Conservation (phyloP, 1,140 invertebrate species). For the Steinernema khuongi region DNA sequence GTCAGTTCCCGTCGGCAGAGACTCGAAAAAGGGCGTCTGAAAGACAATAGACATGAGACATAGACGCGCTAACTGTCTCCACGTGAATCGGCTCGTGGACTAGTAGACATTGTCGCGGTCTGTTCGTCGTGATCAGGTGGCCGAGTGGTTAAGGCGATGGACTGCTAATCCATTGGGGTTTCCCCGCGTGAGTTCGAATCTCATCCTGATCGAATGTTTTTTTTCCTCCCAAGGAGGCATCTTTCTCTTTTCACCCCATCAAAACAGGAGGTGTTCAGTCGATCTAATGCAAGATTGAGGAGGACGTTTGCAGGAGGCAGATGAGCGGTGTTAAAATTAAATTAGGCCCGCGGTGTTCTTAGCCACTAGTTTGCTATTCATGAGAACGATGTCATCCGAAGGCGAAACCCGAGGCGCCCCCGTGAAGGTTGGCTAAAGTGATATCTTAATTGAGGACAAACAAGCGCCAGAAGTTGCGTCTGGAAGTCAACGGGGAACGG, state of each 20-base stretch:
- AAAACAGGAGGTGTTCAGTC: neutral
- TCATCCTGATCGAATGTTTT: slow-evolving; percentile 50
- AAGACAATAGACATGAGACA: neutral
- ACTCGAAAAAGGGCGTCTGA: neutral
- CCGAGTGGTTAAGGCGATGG: slow-evolving; percentile 57
- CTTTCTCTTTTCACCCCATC: neutral
- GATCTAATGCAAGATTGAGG: neutral
- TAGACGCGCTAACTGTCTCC: neutral
- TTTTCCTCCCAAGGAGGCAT: neutral
- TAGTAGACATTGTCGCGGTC: neutral
- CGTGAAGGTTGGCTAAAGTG: too few relatives aligned
- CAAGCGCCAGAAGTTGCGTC: too few relatives aligned
- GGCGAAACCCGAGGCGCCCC: too few relatives aligned
- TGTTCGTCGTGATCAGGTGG: slow-evolving; percentile 38
- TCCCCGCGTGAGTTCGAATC: slow-evolving; percentile 56
- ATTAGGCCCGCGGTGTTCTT: too few relatives aligned
- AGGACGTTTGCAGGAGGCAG: too few relatives aligned
- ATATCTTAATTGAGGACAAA: too few relatives aligned
- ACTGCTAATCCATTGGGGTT: slow-evolving; percentile 57
- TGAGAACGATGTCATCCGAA: too few relatives aligned
- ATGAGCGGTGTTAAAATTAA: too few relatives aligned
- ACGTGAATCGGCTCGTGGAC: neutral
- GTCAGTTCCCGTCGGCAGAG: neutral
- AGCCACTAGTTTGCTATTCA: too few relatives aligned
- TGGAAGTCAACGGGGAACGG: too few relatives aligned